phyloP scores from a whole-genome alignment of 1,140 invertebrate genomes.

The Zeugodacus cucurbitae region DNA sequence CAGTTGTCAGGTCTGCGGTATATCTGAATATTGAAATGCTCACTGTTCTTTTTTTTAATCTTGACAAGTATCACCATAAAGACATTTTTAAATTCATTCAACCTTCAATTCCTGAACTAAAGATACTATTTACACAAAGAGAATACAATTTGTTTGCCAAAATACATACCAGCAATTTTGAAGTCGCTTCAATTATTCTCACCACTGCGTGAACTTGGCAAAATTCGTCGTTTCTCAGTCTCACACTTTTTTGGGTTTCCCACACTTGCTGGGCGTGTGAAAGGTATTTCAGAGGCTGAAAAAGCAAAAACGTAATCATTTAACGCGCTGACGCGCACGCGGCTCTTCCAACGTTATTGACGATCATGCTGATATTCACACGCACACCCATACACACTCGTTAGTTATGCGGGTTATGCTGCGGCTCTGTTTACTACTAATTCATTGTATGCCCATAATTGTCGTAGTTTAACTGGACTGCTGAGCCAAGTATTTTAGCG shows the following conservation, averaged over 20 bases:
- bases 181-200: background rate
- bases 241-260: constrained; percentile 4
- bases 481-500: background rate
- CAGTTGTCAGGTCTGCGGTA: no score
- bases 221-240: background rate
- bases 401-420: background rate
- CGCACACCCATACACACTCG: background rate
- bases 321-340: background rate
- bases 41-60: no score
- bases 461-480: background rate
- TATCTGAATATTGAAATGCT: no score
- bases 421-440: background rate
- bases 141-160: background rate
- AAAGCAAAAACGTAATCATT: background rate
- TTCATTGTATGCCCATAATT: background rate
- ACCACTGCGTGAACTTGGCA: background rate
- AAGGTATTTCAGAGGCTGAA: background rate
- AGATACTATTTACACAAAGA: no score
- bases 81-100: no score
- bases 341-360: background rate
- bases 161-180: background rate
- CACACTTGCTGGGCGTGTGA: constrained; percentile 12
- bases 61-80: no score
- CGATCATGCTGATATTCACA: background rate
- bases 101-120: no score